A percentile compares a stretch with the other conserved stretches of the same genome.
Conservation (phyloP, 2,888 invertebrate genomes). For the Apodemia duryi region DNA sequence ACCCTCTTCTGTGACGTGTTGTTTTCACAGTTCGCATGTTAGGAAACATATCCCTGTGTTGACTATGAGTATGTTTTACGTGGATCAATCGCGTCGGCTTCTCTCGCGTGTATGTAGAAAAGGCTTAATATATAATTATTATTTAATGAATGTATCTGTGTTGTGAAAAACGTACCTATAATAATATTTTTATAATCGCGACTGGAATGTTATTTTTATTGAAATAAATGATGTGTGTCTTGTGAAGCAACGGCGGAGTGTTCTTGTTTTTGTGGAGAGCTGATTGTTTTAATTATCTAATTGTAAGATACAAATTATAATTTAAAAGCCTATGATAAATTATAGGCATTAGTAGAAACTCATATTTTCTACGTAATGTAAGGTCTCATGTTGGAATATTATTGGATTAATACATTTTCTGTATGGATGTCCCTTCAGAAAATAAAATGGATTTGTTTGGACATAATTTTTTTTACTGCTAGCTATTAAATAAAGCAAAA, state of each 20-base stretch:
- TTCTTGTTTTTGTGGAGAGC: background rate
- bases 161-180: slow-evolving; percentile 2
- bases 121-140: slow-evolving; percentile 8
- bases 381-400: background rate
- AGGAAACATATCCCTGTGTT: no score
- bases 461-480: background rate
- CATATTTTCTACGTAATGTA: background rate
- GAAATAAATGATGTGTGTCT: background rate
- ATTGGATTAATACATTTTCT: no score
- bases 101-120: background rate
- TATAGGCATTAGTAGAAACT: background rate
- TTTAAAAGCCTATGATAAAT: background rate
- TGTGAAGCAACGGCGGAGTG: background rate
- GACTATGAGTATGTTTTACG: no score
- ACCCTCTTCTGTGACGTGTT: no score
- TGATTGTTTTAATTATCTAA: slow-evolving; percentile 1
- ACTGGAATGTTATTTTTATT: slow-evolving; percentile 7
- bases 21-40: no score
- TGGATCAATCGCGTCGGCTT: background rate
- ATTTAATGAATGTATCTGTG: slow-evolving; percentile 9
- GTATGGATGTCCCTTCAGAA: background rate
- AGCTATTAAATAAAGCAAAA: no score
- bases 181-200: background rate
- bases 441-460: background rate
- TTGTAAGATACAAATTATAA: background rate